A percentile compares a stretch with the other conserved stretches of the same genome.
Conservation (phyloP, 2,113 vertebrate species). For the Ptilorrhoa leucosticta region DNA sequence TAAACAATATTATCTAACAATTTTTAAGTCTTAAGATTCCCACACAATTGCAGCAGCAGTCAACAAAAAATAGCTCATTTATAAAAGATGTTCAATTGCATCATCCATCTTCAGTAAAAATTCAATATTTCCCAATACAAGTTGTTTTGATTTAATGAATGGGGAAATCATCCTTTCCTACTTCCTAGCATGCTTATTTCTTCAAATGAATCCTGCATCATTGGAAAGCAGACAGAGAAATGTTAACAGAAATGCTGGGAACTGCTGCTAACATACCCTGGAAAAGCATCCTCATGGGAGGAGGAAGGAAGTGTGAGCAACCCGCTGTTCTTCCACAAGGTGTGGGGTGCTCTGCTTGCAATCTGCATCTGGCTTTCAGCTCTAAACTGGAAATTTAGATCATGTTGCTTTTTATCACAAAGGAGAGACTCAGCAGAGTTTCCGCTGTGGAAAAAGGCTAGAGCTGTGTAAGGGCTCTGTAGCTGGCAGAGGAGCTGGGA, state of each 20-base stretch:
- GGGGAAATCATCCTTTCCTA: neutral
- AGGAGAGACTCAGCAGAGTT: neutral
- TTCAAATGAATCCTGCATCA: neutral
- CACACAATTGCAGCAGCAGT: neutral
- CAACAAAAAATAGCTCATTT: slow-evolving; percentile 63
- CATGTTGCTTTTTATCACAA: neutral
- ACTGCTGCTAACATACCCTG: neutral
- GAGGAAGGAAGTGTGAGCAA: neutral
- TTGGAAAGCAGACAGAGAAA: neutral
- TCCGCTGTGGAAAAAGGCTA: neutral
- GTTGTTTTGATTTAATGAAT: slow-evolving; percentile 45
- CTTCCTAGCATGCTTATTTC: neutral
- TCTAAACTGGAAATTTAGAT: neutral
- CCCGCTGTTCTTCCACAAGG: neutral
- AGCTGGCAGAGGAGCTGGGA: neutral
- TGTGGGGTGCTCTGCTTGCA: neutral
- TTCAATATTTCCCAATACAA: slow-evolving; percentile 31
- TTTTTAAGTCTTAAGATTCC: neutral
- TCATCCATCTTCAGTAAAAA: slow-evolving; percentile 62
- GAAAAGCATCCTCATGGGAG: neutral
- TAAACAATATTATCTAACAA: neutral
- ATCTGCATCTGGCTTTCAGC: neutral
- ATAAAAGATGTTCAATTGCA: slow-evolving; percentile 43
- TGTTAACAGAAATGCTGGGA: neutral
- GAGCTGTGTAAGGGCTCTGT: neutral